These are phyloP conservation scores for Pelobates fuscus DNA, from an alignment of 2,113 vertebrate genomes.

Conservation along the genomic window DNA sequence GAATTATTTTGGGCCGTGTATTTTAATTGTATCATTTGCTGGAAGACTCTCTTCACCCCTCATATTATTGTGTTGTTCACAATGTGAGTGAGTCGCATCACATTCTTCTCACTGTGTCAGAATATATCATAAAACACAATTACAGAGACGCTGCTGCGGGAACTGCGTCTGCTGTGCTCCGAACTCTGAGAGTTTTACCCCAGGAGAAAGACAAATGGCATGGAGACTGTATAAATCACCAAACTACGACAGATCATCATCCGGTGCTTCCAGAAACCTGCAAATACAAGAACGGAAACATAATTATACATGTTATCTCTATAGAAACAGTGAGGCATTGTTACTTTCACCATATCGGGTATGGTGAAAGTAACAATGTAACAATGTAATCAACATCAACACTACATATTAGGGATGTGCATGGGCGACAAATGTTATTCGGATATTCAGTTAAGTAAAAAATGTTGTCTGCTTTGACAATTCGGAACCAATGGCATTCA, in stretches of 20 bases:
- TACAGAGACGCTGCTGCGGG: not conserved
- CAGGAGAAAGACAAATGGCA: constrained; percentile 25
- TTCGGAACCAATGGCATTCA: no score
- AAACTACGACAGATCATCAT: constrained; percentile 14
- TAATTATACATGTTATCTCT: no score
- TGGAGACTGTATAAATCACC: constrained; percentile 25
- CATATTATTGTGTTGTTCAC: no score
- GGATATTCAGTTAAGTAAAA: no score
- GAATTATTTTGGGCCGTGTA: not conserved
- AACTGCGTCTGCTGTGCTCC: not conserved
- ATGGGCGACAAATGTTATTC: no score
- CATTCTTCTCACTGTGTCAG: not conserved
- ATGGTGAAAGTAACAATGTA: no score
- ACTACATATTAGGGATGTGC: no score
- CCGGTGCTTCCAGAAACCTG: constrained; percentile 17
- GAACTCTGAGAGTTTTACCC: constrained; percentile 13
- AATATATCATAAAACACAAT: constrained; percentile 40
- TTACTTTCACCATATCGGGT: no score
- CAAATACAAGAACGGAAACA: no score
- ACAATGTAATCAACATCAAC: no score
- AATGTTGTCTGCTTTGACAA: no score
- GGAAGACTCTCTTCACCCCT: not conserved
- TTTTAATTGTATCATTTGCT: not conserved
- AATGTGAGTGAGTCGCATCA: not conserved
- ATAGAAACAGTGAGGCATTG: no score